Evolutionary conservation across 2,888 invertebrate genomes (phyloP), one percentile per base, ranked within the genome.

Genomic region (Dromius quadrimaculatus): DNA sequence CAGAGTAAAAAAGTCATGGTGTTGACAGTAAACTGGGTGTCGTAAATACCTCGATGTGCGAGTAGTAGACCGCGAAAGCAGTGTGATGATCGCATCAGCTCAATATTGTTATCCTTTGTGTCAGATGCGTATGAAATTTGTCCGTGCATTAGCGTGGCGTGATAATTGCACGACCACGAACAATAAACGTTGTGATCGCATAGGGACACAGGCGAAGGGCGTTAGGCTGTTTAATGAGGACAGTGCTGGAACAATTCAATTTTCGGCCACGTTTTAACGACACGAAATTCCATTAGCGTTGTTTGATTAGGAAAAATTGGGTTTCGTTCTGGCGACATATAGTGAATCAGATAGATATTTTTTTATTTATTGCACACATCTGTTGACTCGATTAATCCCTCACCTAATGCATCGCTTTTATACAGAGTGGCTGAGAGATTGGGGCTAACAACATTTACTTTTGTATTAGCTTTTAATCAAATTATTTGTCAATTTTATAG

Each of bases 241-340:
- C 50, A 28, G 8, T 23, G 50, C 50, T 15, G 28, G 28, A 28
- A 54, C 50, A 54, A 54, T 54, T 54, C 50, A 54, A 54, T 54
- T 54, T 54, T 54, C 50, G 50, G 23, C 28, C 9, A 28, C 50
- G 28, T 54, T 54, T 54, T 54, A 54, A 54, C 50, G 50, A 28
- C 50, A 54, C 50, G 13, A 54, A 54, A 54, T 54, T 54, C 50
- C 50, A 54, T 54, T 54, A 54, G 50, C 50, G 15, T 23, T 54
- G 50, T 54, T 54, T 54, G 50, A 54, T 54, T 54, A 54, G 50
- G 50, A 54, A 54, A 54, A 54, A 54, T 54, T 15, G 50, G 28
- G 15, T 54, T 54, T 54, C 28, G 28, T 28, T 23, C 28, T 23
- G 28, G 13, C 50, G 28, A 50, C 50, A 50, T 28, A 50, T 50